Conservation (phyloP, 2,888 invertebrate species). For the Coleophora deauratella region DNA sequence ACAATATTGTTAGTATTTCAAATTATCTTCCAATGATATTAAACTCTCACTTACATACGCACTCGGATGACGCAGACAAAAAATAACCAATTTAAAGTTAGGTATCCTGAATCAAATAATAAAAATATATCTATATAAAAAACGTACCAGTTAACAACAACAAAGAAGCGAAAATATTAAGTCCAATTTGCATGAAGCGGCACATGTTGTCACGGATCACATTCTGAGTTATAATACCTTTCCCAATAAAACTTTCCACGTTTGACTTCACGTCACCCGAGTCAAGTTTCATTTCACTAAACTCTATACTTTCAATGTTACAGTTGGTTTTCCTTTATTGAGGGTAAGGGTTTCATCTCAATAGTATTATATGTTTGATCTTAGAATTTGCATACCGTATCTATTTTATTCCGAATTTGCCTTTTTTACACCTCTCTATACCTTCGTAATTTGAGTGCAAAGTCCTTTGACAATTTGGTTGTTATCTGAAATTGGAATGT, state of each 20-base stretch:
- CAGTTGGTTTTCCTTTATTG: neutral
- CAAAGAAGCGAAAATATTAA: neutral
- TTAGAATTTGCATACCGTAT: conserved; percentile 2
- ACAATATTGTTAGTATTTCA: too few relatives aligned
- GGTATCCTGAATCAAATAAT: too few relatives aligned
- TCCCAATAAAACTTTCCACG: conserved; percentile 6
- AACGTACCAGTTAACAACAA: too few relatives aligned
- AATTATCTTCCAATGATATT: too few relatives aligned
- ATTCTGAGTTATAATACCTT: conserved; percentile 9
- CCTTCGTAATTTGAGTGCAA: neutral
- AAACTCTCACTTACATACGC: too few relatives aligned
- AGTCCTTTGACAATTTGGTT: neutral
- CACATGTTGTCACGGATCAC: conserved; percentile 9
- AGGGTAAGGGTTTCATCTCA: neutral
- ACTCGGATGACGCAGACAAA: too few relatives aligned
- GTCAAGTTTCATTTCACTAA: too few relatives aligned
- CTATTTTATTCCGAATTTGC: neutral
- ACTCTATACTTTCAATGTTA: neutral
- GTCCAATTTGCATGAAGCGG: conserved; percentile 8
- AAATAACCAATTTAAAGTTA: too few relatives aligned
- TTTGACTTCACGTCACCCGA: neutral
- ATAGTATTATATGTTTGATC: conserved; percentile 2
- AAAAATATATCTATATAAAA: too few relatives aligned
- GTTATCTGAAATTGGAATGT: neutral
- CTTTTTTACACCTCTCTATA: neutral